Evolutionary conservation across 2,797 vertebrate genomes (phyloP).

Genomic region (Darevskia nairensis): DNA sequence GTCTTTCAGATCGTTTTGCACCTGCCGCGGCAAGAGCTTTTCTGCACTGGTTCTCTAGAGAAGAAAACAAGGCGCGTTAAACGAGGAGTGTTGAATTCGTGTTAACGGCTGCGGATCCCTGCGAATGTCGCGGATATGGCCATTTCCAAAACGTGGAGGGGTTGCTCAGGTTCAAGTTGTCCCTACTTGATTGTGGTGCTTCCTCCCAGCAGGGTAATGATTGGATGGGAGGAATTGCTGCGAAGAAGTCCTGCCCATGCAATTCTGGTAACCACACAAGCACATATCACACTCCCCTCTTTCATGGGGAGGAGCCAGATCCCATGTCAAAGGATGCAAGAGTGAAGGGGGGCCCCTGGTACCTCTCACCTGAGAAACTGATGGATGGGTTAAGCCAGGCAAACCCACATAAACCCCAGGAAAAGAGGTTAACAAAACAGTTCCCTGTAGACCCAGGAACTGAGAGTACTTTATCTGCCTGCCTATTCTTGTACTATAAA

Average conservation of each 20-base stretch:
- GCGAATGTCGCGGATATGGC: no score
- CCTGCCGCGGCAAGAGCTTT: neutral
- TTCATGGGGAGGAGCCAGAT: neutral
- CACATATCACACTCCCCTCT: neutral
- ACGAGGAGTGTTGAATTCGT: neutral
- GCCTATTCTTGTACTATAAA: neutral
- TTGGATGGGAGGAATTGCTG: neutral
- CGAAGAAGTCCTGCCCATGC: neutral
- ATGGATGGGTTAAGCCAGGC: neutral
- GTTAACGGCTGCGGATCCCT: no score
- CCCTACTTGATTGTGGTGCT: neutral
- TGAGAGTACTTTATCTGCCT: no score
- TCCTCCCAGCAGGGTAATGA: no score
- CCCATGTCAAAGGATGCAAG: neutral
- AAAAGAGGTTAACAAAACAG: neutral
- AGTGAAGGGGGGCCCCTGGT: neutral
- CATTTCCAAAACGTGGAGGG: neutral
- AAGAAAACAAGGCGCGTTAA: neutral
- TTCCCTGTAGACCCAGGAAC: neutral
- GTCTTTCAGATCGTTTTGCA: slow-evolving; percentile 11
- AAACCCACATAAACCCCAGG: neutral
- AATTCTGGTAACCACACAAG: neutral
- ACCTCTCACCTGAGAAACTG: neutral
- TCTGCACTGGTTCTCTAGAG: neutral
- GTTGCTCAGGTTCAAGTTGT: no score